Evolutionary conservation across 30 jellyfish, hydroid and myxozoan species (phyloP).

Genomic region (Aurelia aurita complex sp. Pacific): DNA sequence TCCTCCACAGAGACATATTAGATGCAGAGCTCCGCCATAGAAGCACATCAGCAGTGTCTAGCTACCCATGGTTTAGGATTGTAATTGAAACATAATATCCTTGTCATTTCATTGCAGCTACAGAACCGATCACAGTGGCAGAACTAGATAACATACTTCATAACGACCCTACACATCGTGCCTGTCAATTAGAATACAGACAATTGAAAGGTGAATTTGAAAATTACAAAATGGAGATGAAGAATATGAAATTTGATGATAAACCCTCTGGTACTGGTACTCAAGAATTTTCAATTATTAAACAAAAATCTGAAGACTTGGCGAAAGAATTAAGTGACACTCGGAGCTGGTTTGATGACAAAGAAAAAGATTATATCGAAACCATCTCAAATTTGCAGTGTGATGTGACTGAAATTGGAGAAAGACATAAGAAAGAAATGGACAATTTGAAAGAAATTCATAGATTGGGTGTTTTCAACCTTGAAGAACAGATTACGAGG

Average conservation of each 20-base stretch:
- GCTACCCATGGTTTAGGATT: too few relatives aligned
- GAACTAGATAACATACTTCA: constrained; percentile 77
- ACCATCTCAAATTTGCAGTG: constrained; percentile 68
- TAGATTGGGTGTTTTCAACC: constrained; percentile 19
- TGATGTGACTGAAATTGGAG: constrained; percentile 67
- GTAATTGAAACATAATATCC: too few relatives aligned
- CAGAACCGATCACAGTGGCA: constrained; percentile 51
- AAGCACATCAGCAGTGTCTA: too few relatives aligned
- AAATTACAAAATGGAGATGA: constrained; percentile 46
- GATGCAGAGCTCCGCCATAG: too few relatives aligned
- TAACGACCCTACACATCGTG: constrained; percentile 85
- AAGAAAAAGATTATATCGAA: constrained; percentile 68
- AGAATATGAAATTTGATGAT: not conserved
- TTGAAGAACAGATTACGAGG: constrained; percentile 66
- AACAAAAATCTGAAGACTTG: constrained; percentile 53
- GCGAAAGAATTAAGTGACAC: constrained; percentile 39
- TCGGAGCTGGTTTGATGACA: constrained; percentile 43
- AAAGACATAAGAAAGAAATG: constrained; percentile 40
- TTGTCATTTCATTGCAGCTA: not conserved
- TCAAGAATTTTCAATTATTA: constrained; percentile 40
- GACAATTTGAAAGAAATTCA: constrained; percentile 32
- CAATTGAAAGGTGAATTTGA: constrained; percentile 92
- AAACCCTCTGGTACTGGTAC: not conserved
- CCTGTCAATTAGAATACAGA: constrained; percentile 80
- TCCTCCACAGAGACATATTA: too few relatives aligned